A percentile compares a stretch with the other conserved stretches of the same genome.
Conservation (phyloP, 1,140 invertebrate species). For the Drosophila ananassae region DNA sequence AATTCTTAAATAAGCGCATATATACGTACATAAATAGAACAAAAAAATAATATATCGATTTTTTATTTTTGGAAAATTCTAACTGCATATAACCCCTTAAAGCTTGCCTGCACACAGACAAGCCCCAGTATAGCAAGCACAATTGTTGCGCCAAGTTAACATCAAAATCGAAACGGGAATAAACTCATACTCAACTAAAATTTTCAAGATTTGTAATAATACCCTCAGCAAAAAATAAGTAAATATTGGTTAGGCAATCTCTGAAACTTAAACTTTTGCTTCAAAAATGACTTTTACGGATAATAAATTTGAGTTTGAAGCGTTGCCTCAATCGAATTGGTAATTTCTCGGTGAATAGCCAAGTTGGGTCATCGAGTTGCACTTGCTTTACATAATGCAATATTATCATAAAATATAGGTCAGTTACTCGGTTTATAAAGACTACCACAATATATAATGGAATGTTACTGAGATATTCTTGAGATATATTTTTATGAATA, state of each 20-base stretch:
- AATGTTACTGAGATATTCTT: background rate
- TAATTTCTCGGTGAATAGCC: background rate
- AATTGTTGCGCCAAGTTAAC: background rate
- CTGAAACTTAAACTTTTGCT: too few relatives aligned
- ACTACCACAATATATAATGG: background rate
- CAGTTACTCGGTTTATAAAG: background rate
- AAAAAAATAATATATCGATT: too few relatives aligned
- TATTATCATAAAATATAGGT: background rate
- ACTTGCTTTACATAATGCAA: background rate
- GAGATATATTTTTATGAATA: constrained; percentile 38
- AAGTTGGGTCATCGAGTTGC: background rate
- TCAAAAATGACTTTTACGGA: background rate
- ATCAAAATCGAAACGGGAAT: constrained; percentile 16
- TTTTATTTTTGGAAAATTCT: too few relatives aligned
- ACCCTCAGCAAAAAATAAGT: too few relatives aligned
- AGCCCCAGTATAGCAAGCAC: background rate
- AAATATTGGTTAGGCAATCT: too few relatives aligned
- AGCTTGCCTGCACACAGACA: background rate
- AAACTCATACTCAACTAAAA: background rate
- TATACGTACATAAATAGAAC: too few relatives aligned
- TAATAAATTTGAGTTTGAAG: background rate
- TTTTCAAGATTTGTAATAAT: too few relatives aligned
- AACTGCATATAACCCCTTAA: background rate
- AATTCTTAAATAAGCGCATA: too few relatives aligned
- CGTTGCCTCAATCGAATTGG: background rate